These are phyloP conservation scores for Chydorus sphaericus DNA, from an alignment of 2,888 invertebrate genomes.

Conservation along the genomic window DNA sequence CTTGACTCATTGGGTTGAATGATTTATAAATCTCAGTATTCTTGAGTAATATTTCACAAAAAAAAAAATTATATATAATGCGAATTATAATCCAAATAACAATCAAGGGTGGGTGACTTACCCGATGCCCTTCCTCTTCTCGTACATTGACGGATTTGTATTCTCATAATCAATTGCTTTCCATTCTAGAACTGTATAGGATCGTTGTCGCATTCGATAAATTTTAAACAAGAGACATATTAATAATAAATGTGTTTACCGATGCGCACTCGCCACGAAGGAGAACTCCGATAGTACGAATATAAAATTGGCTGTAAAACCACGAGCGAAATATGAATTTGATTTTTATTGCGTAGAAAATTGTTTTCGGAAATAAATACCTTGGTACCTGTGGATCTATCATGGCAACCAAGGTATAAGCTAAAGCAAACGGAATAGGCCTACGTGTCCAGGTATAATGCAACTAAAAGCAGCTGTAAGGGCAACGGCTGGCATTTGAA, in stretches of 20 bases:
- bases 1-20: conserved; percentile 88
- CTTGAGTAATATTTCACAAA: conserved; percentile 16
- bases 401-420: no score
- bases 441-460: no score
- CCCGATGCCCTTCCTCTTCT: conserved; percentile 75
- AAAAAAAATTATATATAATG: no score
- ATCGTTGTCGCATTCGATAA: conserved; percentile 6
- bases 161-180: conserved; percentile 93
- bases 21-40: conserved; percentile 61
- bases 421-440: no score
- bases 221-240: background rate
- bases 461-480: no score
- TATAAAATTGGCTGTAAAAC: conserved; percentile 71
- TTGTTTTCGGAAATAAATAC: no score
- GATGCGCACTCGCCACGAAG: conserved; percentile 84
- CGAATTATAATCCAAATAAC: background rate
- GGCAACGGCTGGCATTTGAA: no score
- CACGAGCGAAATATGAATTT: no score
- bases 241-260: conserved; percentile 32
- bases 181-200: conserved; percentile 61
- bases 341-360: no score
- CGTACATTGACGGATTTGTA: conserved; percentile 62
- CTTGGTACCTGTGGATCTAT: no score
- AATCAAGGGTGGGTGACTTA: conserved; percentile 39
- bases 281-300: conserved; percentile 89